Percentiles rank a stretch among this genome's conserved stretches.
phyloP scores from a whole-genome alignment of 2,888 invertebrate genomes.

The Achlya flavicornis region DNA sequence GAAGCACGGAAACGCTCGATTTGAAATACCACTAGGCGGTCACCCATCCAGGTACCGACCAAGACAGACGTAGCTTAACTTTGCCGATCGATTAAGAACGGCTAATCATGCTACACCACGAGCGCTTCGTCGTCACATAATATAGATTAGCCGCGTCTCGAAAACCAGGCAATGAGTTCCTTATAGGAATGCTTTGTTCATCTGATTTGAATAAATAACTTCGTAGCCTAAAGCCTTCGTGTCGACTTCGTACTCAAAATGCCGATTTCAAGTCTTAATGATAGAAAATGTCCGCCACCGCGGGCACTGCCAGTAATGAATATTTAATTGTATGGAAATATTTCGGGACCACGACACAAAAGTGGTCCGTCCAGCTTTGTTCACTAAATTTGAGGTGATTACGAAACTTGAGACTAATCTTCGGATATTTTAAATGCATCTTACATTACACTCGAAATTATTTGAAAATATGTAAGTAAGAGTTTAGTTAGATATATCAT shows the following conservation, averaged over 20 bases:
- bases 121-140: too few relatives aligned
- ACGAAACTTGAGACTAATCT: slow-evolving; percentile 26
- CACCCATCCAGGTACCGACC: too few relatives aligned
- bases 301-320: slow-evolving; percentile 67
- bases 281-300: slow-evolving; percentile 63
- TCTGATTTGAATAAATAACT: slow-evolving; percentile 29
- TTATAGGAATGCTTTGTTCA: background rate
- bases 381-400: slow-evolving; percentile 61
- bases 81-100: too few relatives aligned
- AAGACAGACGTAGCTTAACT: too few relatives aligned
- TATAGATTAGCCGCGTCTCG: background rate
- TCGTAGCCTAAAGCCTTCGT: slow-evolving; percentile 34
- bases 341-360: slow-evolving; percentile 47
- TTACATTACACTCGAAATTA: background rate
- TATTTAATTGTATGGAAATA: slow-evolving; percentile 78
- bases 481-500: too few relatives aligned
- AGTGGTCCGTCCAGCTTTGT: slow-evolving; percentile 50
- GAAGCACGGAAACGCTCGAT: too few relatives aligned
- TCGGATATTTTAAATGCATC: background rate
- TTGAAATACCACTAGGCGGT: too few relatives aligned
- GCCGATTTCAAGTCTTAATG: slow-evolving; percentile 62
- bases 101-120: too few relatives aligned
- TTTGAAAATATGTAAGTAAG: too few relatives aligned
- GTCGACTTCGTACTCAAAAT: slow-evolving; percentile 40
- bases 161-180: background rate